Evolutionary conservation across 2,797 vertebrate genomes (phyloP).

Genomic region (Tapirus indicus): DNA sequence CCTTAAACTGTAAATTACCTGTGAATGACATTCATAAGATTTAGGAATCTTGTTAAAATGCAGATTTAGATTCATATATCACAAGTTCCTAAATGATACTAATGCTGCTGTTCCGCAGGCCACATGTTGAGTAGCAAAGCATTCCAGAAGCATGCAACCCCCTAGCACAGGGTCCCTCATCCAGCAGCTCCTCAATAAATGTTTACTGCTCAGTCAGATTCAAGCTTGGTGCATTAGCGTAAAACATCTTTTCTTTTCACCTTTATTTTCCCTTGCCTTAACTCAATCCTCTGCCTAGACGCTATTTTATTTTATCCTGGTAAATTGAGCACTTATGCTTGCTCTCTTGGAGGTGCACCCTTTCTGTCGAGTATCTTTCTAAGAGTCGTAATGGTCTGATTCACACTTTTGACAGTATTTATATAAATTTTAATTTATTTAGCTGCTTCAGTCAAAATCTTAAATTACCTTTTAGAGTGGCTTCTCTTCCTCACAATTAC

Average conservation of each 20-base stretch:
- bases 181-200: not conserved
- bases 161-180: rapidly evolving
- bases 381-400: not conserved
- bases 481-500: not conserved
- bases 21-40: not conserved
- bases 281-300: not conserved
- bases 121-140: not conserved
- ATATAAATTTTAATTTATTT: slow-evolving; percentile 50
- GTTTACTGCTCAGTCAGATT: not conserved
- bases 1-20: not conserved
- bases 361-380: not conserved
- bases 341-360: not conserved
- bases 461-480: slow-evolving; percentile 3
- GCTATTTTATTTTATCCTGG: not conserved
- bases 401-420: slow-evolving; percentile 11
- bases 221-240: not conserved
- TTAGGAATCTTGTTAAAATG: not conserved
- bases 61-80: not conserved
- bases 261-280: not conserved
- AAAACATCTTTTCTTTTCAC: not conserved
- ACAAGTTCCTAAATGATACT: not conserved
- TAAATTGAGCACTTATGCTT: not conserved
- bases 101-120: not conserved
- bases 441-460: not conserved
- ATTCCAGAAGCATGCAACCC: not conserved